Percentiles rank a stretch among this genome's conserved stretches.
These are phyloP conservation scores for Sphyrna mokarran DNA, from an alignment of 2,113 vertebrate genomes.

Conservation along the genomic window DNA sequence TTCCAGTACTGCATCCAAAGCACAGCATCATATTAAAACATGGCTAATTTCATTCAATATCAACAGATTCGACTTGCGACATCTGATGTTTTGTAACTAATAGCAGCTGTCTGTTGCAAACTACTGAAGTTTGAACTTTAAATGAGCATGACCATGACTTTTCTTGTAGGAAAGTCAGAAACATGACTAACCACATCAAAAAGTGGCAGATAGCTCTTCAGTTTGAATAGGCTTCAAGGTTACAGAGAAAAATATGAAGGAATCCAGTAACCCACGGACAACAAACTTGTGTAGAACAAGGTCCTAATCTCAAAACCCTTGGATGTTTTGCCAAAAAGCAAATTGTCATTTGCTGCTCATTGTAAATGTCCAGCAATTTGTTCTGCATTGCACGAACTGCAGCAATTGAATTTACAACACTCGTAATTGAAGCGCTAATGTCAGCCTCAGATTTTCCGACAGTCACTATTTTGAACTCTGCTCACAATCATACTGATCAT, in stretches of 20 bases:
- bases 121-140: neutral
- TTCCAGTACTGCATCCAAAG: neutral
- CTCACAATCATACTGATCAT: neutral
- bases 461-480: neutral
- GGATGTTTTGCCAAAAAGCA: neutral
- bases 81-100: neutral
- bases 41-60: constrained; percentile 1
- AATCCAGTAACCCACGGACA: neutral
- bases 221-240: neutral
- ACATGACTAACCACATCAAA: constrained; percentile 20
- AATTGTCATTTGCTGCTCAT: neutral
- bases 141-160: neutral
- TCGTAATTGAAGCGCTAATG: neutral
- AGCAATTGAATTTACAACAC: neutral
- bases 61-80: constrained; percentile 2
- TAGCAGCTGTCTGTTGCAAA: constrained; percentile 14
- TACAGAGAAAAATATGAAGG: neutral
- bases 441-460: neutral
- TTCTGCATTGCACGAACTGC: neutral
- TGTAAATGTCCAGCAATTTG: neutral
- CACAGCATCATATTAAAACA: neutral
- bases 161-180: constrained; percentile 25
- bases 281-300: neutral
- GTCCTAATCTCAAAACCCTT: neutral
- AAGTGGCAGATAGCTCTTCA: neutral